A percentile compares a stretch with the other conserved stretches of the same genome.
Conservation (phyloP, 2,888 invertebrate genomes). For the Melanostoma mellinum region DNA sequence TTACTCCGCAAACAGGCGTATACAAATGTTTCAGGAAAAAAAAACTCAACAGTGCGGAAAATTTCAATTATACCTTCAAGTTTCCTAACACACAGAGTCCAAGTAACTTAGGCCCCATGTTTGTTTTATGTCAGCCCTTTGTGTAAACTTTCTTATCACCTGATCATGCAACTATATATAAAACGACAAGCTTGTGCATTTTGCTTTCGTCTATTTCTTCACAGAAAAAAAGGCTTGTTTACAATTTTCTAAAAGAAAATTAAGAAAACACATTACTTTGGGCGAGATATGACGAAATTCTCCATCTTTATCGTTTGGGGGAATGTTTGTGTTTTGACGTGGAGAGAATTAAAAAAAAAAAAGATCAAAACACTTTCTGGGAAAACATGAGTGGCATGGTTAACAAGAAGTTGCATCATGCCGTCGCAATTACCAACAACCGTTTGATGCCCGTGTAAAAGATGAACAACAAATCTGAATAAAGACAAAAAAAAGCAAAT, state of each 20-base stretch:
- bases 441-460: constrained; percentile 39
- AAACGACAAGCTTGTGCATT: constrained; percentile 16
- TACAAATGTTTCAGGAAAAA: background rate
- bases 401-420: constrained; percentile 61
- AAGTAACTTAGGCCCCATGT: constrained; percentile 28
- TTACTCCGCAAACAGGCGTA: constrained; percentile 8
- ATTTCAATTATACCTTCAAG: constrained; percentile 44
- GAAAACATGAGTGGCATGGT: constrained; percentile 43
- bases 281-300: constrained; percentile 54
- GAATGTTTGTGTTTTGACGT: constrained; percentile 5
- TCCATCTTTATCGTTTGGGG: constrained; percentile 1
- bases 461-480: constrained; percentile 55
- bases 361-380: constrained; percentile 18
- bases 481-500: background rate
- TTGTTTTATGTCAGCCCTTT: constrained; percentile 28
- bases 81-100: constrained; percentile 8
- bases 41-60: constrained; percentile 31
- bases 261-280: background rate
- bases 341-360: constrained; percentile 21
- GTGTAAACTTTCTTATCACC: constrained; percentile 25
- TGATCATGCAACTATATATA: constrained; percentile 18
- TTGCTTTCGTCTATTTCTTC: constrained; percentile 17
- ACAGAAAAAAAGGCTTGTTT: constrained; percentile 49
- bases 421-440: constrained; percentile 52
- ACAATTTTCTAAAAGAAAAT: constrained; percentile 42